Evolutionary conservation across 2,113 vertebrate species (phyloP).

Genomic region (Talpa occidentalis): DNA sequence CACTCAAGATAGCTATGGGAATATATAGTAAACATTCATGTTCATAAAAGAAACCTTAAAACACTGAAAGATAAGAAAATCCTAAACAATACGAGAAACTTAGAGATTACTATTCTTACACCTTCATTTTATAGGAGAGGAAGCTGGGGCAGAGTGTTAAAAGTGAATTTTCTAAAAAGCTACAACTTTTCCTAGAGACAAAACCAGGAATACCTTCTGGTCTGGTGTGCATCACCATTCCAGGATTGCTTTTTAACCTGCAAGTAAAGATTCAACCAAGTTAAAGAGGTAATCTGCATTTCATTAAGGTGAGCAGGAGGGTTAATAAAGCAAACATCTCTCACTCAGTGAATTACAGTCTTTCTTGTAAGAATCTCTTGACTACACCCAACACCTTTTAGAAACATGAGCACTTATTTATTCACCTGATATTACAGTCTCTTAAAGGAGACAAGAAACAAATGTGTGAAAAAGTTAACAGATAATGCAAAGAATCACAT

Average conservation of each 20-base stretch:
- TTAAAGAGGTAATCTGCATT: background rate
- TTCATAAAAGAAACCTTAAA: background rate
- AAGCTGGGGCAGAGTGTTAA: background rate
- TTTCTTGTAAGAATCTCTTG: background rate
- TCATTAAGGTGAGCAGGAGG: background rate
- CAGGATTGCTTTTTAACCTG: background rate
- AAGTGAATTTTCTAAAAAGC: constrained; percentile 2
- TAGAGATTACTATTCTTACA: background rate
- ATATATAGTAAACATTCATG: background rate
- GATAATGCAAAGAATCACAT: background rate
- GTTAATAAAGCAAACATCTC: background rate
- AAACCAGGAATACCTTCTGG: background rate
- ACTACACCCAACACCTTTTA: background rate
- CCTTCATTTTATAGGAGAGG: background rate
- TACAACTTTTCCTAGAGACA: background rate
- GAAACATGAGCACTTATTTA: background rate
- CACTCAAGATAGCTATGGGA: background rate
- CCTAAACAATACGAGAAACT: background rate
- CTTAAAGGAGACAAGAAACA: background rate
- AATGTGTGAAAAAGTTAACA: background rate
- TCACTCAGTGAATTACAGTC: background rate
- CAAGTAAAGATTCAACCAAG: background rate
- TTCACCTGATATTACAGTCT: background rate
- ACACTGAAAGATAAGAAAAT: constrained; percentile 2
- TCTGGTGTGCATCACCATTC: background rate